These are phyloP conservation scores for Lepidostoma basale DNA, from an alignment of 1,140 invertebrate species.

Conservation along the genomic window DNA sequence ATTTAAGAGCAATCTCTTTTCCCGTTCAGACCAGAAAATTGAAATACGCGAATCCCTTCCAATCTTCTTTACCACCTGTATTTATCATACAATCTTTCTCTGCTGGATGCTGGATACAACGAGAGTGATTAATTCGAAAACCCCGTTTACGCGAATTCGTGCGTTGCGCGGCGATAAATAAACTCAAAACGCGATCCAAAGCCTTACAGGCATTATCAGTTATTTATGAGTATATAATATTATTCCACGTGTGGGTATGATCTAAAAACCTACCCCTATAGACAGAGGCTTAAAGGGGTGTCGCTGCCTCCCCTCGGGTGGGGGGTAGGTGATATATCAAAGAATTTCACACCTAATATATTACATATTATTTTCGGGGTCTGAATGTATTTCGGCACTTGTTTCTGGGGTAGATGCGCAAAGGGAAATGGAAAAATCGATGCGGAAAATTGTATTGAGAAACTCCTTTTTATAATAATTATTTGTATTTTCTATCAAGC, in stretches of 20 bases:
- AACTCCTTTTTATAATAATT: too few relatives aligned
- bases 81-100: constrained; percentile 24
- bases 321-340: constrained; percentile 40
- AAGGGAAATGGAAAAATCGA: too few relatives aligned
- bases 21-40: neutral
- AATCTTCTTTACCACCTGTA: neutral
- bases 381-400: neutral
- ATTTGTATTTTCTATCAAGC: too few relatives aligned
- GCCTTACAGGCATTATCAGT: constrained; percentile 37
- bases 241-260: constrained; percentile 37
- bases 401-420: neutral
- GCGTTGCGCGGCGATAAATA: constrained; percentile 33
- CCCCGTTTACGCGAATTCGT: constrained; percentile 32
- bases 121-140: constrained; percentile 39
- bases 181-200: constrained; percentile 30
- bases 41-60: neutral
- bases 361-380: constrained; percentile 42
- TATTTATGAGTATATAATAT: constrained; percentile 46
- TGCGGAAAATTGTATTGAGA: neutral
- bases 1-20: neutral
- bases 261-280: constrained; percentile 41
- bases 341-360: constrained; percentile 46
- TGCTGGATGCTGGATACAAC: neutral
- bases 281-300: constrained; percentile 37
- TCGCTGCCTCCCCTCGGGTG: constrained; percentile 7